Base-by-base conservation (phyloP, 2,888 invertebrate species). In the Standfussiana lucernea region DNA sequence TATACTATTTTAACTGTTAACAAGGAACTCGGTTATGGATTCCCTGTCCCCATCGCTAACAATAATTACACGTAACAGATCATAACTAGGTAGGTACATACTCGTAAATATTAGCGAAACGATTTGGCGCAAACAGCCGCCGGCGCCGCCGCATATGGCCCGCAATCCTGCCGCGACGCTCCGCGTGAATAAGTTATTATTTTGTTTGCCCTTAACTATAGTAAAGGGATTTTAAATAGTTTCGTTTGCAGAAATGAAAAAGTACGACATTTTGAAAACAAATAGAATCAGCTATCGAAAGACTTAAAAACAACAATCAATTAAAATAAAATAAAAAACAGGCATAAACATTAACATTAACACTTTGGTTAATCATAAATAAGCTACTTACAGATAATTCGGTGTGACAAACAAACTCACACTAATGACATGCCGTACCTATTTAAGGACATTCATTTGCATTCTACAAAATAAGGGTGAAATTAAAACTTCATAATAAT, bases 41-140 rank as follows among this genome's bases (percentile, higher is more conserved):
- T 50, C 13, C 15, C 18, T 40, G 18, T 15, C 66, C 65, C 66
- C 18, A 62, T 28, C 6, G 15, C 40, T 61, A 66, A 72, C 69
- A 56, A 32, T 62, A 35, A 59, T 18, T 32, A 68, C 4, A 45
- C 59, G 35, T 64, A 75, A 40, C 32, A 62, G 72, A 75, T 80
- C 66, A 67, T 79, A 88, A 90, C 88, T 89, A n/a, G n/a, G n/a
- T n/a, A n/a, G n/a, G n/a, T n/a, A n/a, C n/a, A n/a, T n/a, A 89
- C 80, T 83, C 72, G 70, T 80, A 84, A 88, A 92, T 91, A 89
- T 93, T 92, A 89, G 90, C 77, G 81, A 79, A 88, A 89, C 90
- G 89, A 86, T 81, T 79, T 85, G 62, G n/a, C 15, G 89, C 89
- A 89, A 88, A 79, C 83, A 45, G 80, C 67, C 64, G 64, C 45